phyloP scores from a whole-genome alignment of 2,113 vertebrate species.

The Indri indri region DNA sequence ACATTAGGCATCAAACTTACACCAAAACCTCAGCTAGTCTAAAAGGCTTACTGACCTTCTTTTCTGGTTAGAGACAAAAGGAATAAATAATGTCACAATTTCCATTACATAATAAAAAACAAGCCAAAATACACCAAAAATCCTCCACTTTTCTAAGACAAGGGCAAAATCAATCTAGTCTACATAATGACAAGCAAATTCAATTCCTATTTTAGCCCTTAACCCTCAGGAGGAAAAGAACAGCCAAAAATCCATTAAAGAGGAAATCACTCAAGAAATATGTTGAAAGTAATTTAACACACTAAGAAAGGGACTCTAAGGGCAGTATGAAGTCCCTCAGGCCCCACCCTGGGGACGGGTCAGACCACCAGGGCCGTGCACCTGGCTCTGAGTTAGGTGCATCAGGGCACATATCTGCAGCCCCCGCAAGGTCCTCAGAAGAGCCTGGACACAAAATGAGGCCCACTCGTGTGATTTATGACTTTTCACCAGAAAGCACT shows the following conservation, averaged over 20 bases:
- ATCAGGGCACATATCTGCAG: neutral
- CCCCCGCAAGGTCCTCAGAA: neutral
- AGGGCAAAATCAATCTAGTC: neutral
- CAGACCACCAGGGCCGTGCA: accelerated
- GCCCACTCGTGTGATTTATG: neutral
- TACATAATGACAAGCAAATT: neutral
- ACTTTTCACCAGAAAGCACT: neutral
- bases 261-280: neutral
- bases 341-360: too few species aligned
- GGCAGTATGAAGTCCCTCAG: accelerated
- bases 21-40: neutral
- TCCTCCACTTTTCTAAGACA: neutral
- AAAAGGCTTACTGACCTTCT: neutral
- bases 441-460: neutral
- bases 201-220: neutral
- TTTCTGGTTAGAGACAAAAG: neutral
- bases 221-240: neutral
- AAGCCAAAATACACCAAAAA: neutral
- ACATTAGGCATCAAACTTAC: neutral
- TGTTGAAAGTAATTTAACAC: neutral
- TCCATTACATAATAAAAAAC: neutral
- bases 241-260: neutral
- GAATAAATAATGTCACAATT: neutral
- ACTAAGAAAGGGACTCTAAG: neutral
- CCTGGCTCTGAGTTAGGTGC: accelerated